A percentile compares a stretch with the other conserved stretches of the same genome.
phyloP scores from a whole-genome alignment of 1,140 invertebrate species.

The Papilio dardanus region DNA sequence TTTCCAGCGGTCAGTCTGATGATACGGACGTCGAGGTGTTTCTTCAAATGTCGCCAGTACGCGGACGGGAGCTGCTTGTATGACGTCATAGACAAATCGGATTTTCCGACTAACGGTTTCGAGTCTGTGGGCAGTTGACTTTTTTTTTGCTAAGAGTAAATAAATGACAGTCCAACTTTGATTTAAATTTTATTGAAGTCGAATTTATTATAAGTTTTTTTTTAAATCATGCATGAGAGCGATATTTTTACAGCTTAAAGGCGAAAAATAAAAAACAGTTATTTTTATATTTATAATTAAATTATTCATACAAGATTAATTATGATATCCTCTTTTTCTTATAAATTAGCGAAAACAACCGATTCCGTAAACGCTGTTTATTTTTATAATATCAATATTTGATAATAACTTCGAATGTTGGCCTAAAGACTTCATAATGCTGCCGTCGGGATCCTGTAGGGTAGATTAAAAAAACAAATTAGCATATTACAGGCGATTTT shows the following conservation, averaged over 20 bases:
- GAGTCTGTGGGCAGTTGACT: slow-evolving; percentile 24
- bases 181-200: background rate
- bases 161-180: background rate
- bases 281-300: background rate
- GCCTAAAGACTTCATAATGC: slow-evolving; percentile 63
- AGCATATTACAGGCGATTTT: background rate
- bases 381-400: slow-evolving; percentile 63
- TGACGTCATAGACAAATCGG: slow-evolving; percentile 28
- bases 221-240: too few species aligned
- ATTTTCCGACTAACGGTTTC: background rate
- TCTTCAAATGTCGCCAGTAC: slow-evolving; percentile 46
- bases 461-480: background rate
- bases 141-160: slow-evolving; percentile 25
- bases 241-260: too few species aligned
- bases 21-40: slow-evolving; percentile 55
- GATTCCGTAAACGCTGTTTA: slow-evolving; percentile 67
- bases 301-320: background rate
- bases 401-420: slow-evolving; percentile 64
- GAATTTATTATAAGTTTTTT: too few species aligned
- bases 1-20: slow-evolving; percentile 58
- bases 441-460: slow-evolving; percentile 67
- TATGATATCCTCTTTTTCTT: slow-evolving; percentile 8
- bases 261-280: background rate
- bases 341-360: slow-evolving; percentile 51
- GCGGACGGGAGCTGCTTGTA: slow-evolving; percentile 3